phyloP scores from a whole-genome alignment of 2,888 invertebrate species.

The Mythimna vitellina region DNA sequence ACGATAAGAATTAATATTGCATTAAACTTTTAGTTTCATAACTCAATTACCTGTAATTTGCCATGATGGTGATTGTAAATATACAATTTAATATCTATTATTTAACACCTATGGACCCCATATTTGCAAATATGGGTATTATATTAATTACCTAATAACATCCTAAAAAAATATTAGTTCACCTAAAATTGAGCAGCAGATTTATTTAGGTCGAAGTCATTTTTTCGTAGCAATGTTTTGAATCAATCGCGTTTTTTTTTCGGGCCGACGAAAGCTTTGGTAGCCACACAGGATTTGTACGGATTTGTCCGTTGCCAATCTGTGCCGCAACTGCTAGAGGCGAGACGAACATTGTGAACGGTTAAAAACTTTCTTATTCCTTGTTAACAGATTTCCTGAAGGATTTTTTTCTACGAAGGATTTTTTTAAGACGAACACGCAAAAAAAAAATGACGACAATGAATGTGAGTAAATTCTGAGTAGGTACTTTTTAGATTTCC shows the following conservation, averaged over 20 bases:
- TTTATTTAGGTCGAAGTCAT: slow-evolving; percentile 32
- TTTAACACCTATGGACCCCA: too few species aligned
- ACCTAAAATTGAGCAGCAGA: slow-evolving; percentile 16
- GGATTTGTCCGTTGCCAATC: slow-evolving; percentile 87
- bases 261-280: slow-evolving; percentile 71
- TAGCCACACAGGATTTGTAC: slow-evolving; percentile 80
- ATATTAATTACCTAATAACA: background rate
- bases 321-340: slow-evolving; percentile 79
- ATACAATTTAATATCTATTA: too few species aligned
- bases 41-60: too few species aligned
- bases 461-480: slow-evolving; percentile 53
- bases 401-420: too few species aligned
- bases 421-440: slow-evolving; percentile 59
- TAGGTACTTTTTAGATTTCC: too few species aligned
- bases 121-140: too few species aligned
- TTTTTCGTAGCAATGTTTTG: slow-evolving; percentile 72
- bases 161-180: background rate
- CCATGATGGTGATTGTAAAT: too few species aligned
- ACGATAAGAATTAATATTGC: too few species aligned
- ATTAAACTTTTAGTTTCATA: too few species aligned
- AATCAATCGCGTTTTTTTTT: slow-evolving; percentile 84
- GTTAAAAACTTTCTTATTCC: slow-evolving; percentile 82
- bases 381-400: slow-evolving; percentile 83
- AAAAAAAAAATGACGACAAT: slow-evolving; percentile 69
- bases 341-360: slow-evolving; percentile 80